Evolutionary conservation across 2,113 vertebrate species (phyloP).

Genomic region (Seriola aureovittata): DNA sequence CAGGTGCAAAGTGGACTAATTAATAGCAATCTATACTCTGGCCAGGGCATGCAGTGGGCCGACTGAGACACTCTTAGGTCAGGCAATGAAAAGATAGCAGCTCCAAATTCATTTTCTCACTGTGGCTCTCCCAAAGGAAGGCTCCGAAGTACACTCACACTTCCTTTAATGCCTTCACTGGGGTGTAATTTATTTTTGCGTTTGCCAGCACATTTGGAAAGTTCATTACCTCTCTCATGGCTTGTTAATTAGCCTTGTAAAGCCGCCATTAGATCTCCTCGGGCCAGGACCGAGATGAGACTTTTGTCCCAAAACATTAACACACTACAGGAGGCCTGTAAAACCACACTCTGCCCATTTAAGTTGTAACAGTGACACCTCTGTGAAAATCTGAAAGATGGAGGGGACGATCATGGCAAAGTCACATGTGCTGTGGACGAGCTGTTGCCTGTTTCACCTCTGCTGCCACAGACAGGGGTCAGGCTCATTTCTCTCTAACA

Average conservation of each 20-base stretch:
- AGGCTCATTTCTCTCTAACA: conserved; percentile 60
- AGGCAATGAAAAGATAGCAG: conserved; percentile 83
- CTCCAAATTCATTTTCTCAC: conserved; percentile 83
- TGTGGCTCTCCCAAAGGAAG: conserved; percentile 77
- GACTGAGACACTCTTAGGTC: conserved; percentile 79
- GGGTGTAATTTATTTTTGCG: conserved; percentile 83
- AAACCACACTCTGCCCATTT: conserved; percentile 66
- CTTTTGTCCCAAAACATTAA: conserved; percentile 83
- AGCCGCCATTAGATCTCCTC: conserved; percentile 80
- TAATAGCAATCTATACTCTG: conserved; percentile 82
- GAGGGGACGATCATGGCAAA: conserved; percentile 31
- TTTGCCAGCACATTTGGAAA: conserved; percentile 85
- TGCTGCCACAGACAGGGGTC: conserved; percentile 43
- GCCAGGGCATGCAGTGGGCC: conserved; percentile 75
- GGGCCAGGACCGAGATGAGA: conserved; percentile 79
- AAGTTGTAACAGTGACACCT: conserved; percentile 65
- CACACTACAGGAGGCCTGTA: conserved; percentile 73
- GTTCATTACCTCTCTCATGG: conserved; percentile 85
- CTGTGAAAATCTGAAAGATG: conserved; percentile 60
- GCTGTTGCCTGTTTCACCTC: conserved; percentile 55
- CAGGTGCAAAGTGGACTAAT: conserved; percentile 83
- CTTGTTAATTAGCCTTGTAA: conserved; percentile 87
- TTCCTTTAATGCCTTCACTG: conserved; percentile 80
- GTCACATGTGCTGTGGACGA: conserved; percentile 23
- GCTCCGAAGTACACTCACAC: conserved; percentile 78